Base-by-base conservation (phyloP, 2,888 invertebrate genomes). In the Microdon myrmicae region DNA sequence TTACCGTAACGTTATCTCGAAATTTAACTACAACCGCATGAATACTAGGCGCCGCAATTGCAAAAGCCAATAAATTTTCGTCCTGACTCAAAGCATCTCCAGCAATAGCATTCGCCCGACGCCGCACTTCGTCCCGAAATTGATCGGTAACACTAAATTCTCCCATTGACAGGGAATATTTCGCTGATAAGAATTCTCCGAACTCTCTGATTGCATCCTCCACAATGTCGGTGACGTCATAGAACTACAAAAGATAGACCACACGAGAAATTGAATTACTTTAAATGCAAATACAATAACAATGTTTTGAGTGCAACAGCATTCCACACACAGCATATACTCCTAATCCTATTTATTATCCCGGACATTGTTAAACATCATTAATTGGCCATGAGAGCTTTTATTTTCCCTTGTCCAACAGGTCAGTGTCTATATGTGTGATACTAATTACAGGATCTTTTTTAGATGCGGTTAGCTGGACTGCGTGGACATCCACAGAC, bases 11-110 rank as follows among this genome's bases (percentile, higher is more conserved):
- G 68, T 77, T 78, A 68, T 78, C 78, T 61, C 78, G 75, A 73
- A 80, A 80, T 71, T 79, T 79, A 54, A 80, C 78, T 68, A 80
- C 80, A 55, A 80, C 81, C 44, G 81, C 74, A 70, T 78, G 77
- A 67, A 79, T 74, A 53, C 72, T 75, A 34, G 81, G 80, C 35
- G 79, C 80, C 53, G 80, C 80, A 37, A 80, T 74, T 29, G 80
- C 80, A 70, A 80, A 77, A 10, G 80, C 80, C 70, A 80, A 67
- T 29, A 80, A 71, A 68, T 75, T 77, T 56, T 79, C 80, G 69
- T 80, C 81, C 69, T 79, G 75, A 49, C 73, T 73, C 39, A 80
- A 71, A 47, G 80, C 80, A 64, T 75, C 72, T 61, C 72, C 77
- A 67, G 81, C 80, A 51, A 81, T 75, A 53, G 58, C 68, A 69